Base-by-base conservation (phyloP, 2,888 invertebrate genomes). In the Luperina nickerlii region DNA sequence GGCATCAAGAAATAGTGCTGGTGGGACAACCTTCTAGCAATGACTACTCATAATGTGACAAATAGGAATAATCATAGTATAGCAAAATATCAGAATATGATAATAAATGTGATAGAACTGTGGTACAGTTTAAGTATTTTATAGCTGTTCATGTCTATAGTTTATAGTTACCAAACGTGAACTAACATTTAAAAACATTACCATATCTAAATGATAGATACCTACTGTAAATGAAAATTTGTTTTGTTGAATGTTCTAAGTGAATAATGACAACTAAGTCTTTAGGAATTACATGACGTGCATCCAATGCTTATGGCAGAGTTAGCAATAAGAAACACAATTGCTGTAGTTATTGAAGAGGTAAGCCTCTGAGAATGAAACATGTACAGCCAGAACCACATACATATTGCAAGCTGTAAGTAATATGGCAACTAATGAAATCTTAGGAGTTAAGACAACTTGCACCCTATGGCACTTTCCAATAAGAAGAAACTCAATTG, bases 1-100 rank as follows among this genome's bases (percentile, higher is more conserved):
- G 96, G 91, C 95, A 94, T 91, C 95, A 96, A 92, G 96, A 96
- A 66, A 94, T 96, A 87, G 90, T 96, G 79, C 88, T 95, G 84
- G 87, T 96, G 90, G 89, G 91, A 71, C 93, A 93, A 81, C 76
- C 93, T 71, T 81, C 94, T 75, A 92, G 87, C 85, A 95, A 89
- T 83, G 95, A 95, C 69, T 96, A 94, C 89, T 94, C 95, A 45
- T 95, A 93, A 91, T 69, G 76, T 71, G 79, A 75, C 60, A 24
- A 76, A 74, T 68, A 65, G 57, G 63, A 77, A 57, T 71, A 78
- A 27, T 74, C 54, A 62, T 75, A 79, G 78, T 77, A 81, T 78
- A 78, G 32, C 11, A 60, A 66, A 69, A 62, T 65, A 80, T 74
- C 71, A 76, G 75, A 65, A 71, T 67, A 83, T 24, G 38, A 76